phyloP scores from a whole-genome alignment of 2,113 vertebrate species.

The Nannobrachium achirus region DNA sequence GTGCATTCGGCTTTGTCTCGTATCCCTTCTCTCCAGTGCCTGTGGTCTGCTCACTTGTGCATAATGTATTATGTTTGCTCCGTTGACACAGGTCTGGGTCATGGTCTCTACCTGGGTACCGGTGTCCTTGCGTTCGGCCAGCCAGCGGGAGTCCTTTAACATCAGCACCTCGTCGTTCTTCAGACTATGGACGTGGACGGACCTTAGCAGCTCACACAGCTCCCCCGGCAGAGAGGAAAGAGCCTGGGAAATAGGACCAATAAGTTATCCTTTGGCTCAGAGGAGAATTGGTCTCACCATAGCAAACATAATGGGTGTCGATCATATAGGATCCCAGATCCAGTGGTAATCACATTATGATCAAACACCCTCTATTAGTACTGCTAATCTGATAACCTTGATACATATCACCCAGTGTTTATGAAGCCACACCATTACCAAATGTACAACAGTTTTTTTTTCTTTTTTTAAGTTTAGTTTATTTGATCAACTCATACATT shows the following conservation, averaged over 20 bases:
- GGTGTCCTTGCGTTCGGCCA: slow-evolving; percentile 65
- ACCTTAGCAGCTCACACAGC: slow-evolving; percentile 89
- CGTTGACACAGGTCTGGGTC: background rate
- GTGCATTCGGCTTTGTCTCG: background rate
- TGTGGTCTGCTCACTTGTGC: slow-evolving; percentile 4
- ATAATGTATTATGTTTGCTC: background rate
- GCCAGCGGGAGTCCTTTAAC: slow-evolving; percentile 85
- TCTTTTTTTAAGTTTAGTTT: background rate
- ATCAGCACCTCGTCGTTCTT: slow-evolving; percentile 93
- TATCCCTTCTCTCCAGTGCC: background rate
- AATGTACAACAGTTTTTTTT: background rate
- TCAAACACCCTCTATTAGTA: background rate
- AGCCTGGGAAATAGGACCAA: slow-evolving; percentile 50
- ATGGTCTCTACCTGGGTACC: slow-evolving; percentile 65
- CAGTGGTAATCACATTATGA: too few species aligned
- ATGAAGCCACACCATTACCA: background rate
- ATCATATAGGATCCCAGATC: too few species aligned
- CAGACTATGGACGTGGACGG: slow-evolving; percentile 85
- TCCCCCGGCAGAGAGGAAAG: slow-evolving; percentile 84
- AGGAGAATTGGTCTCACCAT: too few species aligned
- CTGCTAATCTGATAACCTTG: background rate
- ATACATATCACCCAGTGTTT: background rate
- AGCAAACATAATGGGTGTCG: too few species aligned
- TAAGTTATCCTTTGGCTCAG: background rate
- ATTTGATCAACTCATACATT: background rate